Conservation (phyloP, 2,888 invertebrate species). For the Enchytraeus crypticus region DNA sequence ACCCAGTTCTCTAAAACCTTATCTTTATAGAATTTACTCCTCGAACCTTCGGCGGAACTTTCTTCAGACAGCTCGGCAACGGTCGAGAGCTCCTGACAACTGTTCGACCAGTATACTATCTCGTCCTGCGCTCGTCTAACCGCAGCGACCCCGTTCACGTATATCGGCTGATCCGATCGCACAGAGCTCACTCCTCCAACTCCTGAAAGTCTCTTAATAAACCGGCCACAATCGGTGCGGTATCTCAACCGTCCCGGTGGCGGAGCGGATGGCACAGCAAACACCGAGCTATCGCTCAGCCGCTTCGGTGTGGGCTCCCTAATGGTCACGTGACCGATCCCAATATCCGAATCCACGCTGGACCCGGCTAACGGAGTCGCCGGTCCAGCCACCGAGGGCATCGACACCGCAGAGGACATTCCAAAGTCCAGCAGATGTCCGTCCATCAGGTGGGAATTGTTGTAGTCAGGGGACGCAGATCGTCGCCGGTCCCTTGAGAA, state of each 20-base stretch:
- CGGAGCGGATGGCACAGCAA: neutral
- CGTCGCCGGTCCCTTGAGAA: neutral
- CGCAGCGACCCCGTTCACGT: neutral
- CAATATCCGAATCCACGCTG: no score
- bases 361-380: no score
- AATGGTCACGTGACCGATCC: no score
- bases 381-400: no score
- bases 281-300: neutral
- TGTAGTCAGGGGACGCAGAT: conserved; percentile 1
- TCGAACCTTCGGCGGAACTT: neutral
- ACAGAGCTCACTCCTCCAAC: neutral
- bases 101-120: no score
- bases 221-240: neutral
- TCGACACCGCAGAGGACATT: neutral
- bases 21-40: neutral
- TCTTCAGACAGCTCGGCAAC: neutral
- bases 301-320: neutral
- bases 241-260: neutral
- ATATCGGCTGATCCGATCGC: neutral
- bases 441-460: neutral
- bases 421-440: conserved; percentile 1
- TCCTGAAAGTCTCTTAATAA: neutral
- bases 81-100: no score
- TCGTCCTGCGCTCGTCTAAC: neutral
- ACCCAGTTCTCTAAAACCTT: neutral